Evolutionary conservation across 2,797 vertebrate genomes (phyloP).

Genomic region (Fratercula arctica): DNA sequence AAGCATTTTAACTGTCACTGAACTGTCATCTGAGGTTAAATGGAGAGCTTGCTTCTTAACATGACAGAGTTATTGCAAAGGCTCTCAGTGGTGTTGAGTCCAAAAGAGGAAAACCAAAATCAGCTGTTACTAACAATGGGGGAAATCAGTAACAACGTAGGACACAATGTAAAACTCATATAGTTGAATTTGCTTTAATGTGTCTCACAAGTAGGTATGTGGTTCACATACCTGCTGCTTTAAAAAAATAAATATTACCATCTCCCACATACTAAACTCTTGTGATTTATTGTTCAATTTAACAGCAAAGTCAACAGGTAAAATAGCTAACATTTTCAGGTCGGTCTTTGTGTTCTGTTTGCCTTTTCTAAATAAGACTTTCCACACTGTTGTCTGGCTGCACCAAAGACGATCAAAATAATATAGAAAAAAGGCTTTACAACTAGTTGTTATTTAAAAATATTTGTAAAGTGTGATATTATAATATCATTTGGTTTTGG

Average conservation of each 20-base stretch:
- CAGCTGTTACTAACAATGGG: neutral
- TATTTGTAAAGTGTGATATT: neutral
- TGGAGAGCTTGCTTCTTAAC: neutral
- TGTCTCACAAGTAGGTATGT: neutral
- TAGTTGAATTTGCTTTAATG: neutral
- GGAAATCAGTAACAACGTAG: neutral
- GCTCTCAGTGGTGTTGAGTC: neutral
- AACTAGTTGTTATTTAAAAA: neutral
- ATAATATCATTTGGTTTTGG: neutral
- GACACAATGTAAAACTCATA: neutral
- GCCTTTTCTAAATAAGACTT: neutral
- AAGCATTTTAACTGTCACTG: neutral
- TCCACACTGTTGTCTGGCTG: neutral
- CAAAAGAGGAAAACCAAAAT: neutral
- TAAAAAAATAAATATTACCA: slow-evolving; percentile 41
- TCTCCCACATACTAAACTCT: neutral
- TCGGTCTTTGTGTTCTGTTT: neutral
- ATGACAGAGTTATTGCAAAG: neutral
- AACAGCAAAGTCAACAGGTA: slow-evolving; percentile 41
- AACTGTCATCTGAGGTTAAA: neutral
- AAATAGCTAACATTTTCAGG: slow-evolving; percentile 9
- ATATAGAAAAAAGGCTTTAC: neutral
- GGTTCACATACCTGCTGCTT: neutral
- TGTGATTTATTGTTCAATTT: slow-evolving; percentile 48
- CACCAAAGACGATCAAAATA: neutral